Base-by-base conservation (phyloP, 2,797 vertebrate genomes). In the Bradypus variegatus region DNA sequence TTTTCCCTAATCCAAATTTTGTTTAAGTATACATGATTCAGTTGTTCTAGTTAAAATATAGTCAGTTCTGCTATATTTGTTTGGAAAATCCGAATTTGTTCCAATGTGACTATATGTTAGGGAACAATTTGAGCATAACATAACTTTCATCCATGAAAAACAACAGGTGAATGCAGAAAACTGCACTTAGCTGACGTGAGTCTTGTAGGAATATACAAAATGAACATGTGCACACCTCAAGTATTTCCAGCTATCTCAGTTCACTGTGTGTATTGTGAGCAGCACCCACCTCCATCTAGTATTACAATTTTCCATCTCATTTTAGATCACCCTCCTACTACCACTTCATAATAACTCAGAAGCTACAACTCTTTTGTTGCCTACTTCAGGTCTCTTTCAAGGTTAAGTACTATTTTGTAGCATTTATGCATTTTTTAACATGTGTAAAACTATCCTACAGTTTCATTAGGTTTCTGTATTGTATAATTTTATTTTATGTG, bases 371-470 rank as follows among this genome's bases (percentile, higher is more conserved):
- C 65, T 89, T 91, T 62, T 64, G 33, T 36, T 50, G 36, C 38
- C 88, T 90, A 80, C 50, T 31, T 48, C 60, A 64, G 48, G 78
- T 67, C 33, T 90, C 93, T 88, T 60, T 60, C 50, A 84, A 92
- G 69, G 19, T 62, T 45, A 1, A 75, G 10, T 72, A 19, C 41
- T 25, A 79, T 90, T 85, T 23, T 79, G 13, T 23, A 86, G n/a
- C 87, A 64, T 60, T 67, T 81, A 58, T 41, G 79, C 58, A 76
- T 31, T 70, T 89, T 72, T n/a, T 87, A 93, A 64, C 65, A 77
- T 31, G 3, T 73, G 29, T 14, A 88, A 85, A 90, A 86, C 31
- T 75, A 5, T 72, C 60, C 48, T 38, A 50, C 65, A 53, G 41
- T 91, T 88, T 82, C 45, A 93, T 79, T 79, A 89, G 50, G 70